These are phyloP conservation scores for Tangara arthus DNA, from an alignment of 2,797 vertebrate species.

Conservation along the genomic window DNA sequence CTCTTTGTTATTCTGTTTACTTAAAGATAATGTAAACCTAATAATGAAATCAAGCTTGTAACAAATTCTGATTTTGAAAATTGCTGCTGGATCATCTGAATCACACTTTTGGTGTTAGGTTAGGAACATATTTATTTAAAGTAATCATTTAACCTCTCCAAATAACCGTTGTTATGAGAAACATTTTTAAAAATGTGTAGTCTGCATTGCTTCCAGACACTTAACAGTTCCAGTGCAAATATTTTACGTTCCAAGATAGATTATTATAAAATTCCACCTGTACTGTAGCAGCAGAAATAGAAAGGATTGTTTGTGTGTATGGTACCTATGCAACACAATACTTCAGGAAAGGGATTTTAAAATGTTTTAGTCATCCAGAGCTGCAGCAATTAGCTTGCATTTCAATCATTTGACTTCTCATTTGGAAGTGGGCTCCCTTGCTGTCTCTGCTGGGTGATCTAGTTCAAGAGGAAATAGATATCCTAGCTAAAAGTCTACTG, in stretches of 20 bases:
- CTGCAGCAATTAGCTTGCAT: not conserved
- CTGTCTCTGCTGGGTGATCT: not conserved
- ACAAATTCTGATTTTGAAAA: conserved; percentile 65
- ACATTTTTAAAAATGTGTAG: not conserved
- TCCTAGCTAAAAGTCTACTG: not conserved
- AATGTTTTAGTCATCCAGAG: not conserved
- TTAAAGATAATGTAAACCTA: conserved; percentile 38
- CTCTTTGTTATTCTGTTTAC: conserved; percentile 65
- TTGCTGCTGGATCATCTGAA: conserved; percentile 55
- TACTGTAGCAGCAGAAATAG: not conserved
- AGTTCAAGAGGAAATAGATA: not conserved
- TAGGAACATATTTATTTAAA: conserved; percentile 35
- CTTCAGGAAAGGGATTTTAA: not conserved
- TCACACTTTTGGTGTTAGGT: conserved; percentile 21
- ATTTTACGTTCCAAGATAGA: not conserved
- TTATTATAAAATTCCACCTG: not conserved
- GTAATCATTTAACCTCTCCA: conserved; percentile 24
- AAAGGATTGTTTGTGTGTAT: not conserved
- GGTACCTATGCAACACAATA: not conserved
- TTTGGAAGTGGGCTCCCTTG: not conserved
- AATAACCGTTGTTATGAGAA: conserved; percentile 30
- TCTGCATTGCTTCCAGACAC: not conserved
- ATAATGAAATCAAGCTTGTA: conserved; percentile 54
- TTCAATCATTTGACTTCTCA: not conserved
- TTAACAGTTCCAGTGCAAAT: not conserved